phyloP scores from a whole-genome alignment of 2,113 vertebrate species.

The Hydrochoerus hydrochaeris region DNA sequence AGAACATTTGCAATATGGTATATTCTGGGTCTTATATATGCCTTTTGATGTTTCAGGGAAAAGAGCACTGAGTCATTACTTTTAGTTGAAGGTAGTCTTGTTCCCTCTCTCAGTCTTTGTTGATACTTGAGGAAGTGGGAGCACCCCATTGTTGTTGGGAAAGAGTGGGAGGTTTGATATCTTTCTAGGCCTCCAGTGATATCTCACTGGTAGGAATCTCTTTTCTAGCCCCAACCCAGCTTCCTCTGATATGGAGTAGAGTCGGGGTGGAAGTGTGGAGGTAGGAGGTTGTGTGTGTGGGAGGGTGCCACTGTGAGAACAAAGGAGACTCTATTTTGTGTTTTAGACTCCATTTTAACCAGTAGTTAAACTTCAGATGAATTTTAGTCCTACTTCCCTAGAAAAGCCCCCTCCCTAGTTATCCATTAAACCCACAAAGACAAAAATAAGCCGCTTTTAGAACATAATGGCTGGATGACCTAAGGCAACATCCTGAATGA shows the following conservation, averaged over 20 bases:
- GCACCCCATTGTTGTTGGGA: background rate
- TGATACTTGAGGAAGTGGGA: background rate
- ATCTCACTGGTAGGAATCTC: background rate
- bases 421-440: too few species aligned
- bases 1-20: background rate
- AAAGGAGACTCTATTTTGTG: too few species aligned
- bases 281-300: background rate
- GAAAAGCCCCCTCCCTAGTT: too few species aligned
- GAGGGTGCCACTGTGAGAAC: background rate
- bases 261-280: background rate
- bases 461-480: too few species aligned
- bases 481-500: too few species aligned
- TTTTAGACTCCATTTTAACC: too few species aligned
- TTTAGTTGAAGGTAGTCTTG: background rate
- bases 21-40: background rate
- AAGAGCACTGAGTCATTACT: background rate
- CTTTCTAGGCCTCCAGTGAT: background rate
- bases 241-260: background rate
- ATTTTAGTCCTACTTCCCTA: too few species aligned
- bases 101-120: background rate
- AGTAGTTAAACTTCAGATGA: too few species aligned
- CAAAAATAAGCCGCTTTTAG: too few species aligned
- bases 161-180: background rate
- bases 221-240: background rate
- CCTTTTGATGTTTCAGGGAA: background rate